Evolutionary conservation across 2,888 invertebrate species (phyloP).

Genomic region (Quadroppia sp.): DNA sequence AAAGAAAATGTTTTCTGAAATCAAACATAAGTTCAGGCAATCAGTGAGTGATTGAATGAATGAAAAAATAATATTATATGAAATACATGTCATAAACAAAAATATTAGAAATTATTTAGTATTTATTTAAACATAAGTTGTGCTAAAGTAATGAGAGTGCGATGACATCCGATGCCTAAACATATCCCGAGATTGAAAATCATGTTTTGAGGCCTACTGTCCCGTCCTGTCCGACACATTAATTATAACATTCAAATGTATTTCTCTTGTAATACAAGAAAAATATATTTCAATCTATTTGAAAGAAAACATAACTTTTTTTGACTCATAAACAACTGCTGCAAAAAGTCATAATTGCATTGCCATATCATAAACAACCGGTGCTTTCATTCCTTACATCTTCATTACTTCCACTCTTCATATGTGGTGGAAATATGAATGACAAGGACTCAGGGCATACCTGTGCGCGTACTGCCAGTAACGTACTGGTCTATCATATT

Average conservation of each 20-base stretch:
- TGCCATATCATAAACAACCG: background rate
- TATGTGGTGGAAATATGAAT: background rate
- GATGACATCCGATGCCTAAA: background rate
- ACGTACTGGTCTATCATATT: conserved; percentile 6
- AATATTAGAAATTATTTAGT: too few species aligned
- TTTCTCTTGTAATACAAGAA: too few species aligned
- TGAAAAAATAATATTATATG: background rate
- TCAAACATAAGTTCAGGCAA: background rate
- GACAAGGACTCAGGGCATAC: conserved; percentile 25
- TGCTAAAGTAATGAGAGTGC: background rate
- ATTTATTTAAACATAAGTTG: conserved; percentile 7
- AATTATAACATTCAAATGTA: background rate
- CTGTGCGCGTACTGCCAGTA: background rate
- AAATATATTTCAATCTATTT: background rate
- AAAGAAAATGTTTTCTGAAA: background rate
- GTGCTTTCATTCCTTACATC: conserved; percentile 23
- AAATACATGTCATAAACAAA: background rate
- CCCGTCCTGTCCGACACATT: conserved; percentile 5
- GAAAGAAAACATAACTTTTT: background rate
- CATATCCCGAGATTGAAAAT: background rate
- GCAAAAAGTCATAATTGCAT: background rate
- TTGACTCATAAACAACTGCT: conserved; percentile 19
- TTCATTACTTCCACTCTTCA: conserved; percentile 1
- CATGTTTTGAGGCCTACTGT: background rate
- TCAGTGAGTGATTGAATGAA: background rate